phyloP scores from a whole-genome alignment of 2,113 vertebrate species.

The Mellivora capensis region DNA sequence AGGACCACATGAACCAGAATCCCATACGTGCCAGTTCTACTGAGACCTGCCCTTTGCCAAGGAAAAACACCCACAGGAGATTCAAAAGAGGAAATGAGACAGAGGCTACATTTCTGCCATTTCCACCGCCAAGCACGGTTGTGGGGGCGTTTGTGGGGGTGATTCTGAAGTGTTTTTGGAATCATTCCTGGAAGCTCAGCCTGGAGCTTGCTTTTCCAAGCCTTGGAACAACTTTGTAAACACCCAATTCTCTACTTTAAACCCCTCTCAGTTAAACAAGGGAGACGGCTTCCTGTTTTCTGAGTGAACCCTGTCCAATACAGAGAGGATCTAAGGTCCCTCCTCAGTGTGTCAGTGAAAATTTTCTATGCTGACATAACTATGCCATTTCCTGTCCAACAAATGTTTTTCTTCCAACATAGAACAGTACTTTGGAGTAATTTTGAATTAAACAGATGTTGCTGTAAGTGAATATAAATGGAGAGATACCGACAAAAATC shows the following conservation, averaged over 20 bases:
- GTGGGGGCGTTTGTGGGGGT: not conserved
- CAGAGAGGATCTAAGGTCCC: not conserved
- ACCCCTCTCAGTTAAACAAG: not conserved
- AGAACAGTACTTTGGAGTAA: not conserved
- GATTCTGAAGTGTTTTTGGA: constrained; percentile 13
- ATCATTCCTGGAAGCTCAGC: not conserved
- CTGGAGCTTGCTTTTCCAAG: not conserved
- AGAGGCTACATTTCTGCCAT: not conserved
- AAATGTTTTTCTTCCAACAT: not conserved
- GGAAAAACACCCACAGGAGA: not conserved
- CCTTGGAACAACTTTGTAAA: not conserved
- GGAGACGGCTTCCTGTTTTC: not conserved
- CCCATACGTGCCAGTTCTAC: not conserved
- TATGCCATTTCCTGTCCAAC: not conserved
- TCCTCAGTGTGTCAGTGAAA: not conserved
- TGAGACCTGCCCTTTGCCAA: not conserved
- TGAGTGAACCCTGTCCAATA: not conserved
- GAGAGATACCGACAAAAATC: not conserved
- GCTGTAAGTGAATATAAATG: not conserved
- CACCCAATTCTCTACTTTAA: not conserved
- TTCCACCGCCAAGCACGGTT: not conserved
- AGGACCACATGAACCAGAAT: not conserved
- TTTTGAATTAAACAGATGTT: not conserved
- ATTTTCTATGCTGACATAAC: not conserved
- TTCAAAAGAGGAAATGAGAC: constrained; percentile 27